Evolutionary conservation across 2,797 vertebrate genomes (phyloP).

Genomic region (Myotis findleyi): DNA sequence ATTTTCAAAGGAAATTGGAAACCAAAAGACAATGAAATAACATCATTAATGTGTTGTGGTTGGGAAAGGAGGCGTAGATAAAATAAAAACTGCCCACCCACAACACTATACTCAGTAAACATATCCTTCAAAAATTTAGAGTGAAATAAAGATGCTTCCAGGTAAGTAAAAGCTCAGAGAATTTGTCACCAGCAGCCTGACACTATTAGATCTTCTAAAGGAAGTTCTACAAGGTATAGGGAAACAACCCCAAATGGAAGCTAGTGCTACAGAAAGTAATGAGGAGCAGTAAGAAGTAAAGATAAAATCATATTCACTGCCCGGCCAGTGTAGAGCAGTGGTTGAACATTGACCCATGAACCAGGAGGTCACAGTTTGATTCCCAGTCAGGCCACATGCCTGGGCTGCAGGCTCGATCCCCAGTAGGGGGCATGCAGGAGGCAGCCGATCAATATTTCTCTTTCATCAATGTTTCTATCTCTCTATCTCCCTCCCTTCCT

Average conservation of each 20-base stretch:
- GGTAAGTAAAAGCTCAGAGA: neutral
- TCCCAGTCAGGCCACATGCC: too few species aligned
- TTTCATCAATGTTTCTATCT: too few species aligned
- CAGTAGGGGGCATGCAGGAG: too few species aligned
- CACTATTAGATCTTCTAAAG: neutral
- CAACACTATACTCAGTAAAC: neutral
- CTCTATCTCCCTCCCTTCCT: too few species aligned
- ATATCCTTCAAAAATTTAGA: neutral
- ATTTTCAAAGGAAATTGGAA: neutral
- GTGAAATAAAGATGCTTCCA: neutral
- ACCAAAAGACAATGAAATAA: neutral
- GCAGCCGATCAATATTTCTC: too few species aligned
- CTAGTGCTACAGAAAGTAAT: neutral
- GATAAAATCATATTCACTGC: neutral
- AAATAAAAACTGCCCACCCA: neutral
- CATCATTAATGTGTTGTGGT: neutral
- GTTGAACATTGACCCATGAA: too few species aligned
- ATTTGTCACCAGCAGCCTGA: neutral
- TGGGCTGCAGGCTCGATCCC: too few species aligned
- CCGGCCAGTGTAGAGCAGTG: too few species aligned
- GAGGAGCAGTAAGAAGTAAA: neutral
- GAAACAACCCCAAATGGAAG: neutral
- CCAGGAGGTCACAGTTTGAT: too few species aligned
- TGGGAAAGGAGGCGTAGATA: fast-evolving
- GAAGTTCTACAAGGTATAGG: neutral